Base-by-base conservation (phyloP, 2,113 vertebrate genomes). In the Gulo gulo region DNA sequence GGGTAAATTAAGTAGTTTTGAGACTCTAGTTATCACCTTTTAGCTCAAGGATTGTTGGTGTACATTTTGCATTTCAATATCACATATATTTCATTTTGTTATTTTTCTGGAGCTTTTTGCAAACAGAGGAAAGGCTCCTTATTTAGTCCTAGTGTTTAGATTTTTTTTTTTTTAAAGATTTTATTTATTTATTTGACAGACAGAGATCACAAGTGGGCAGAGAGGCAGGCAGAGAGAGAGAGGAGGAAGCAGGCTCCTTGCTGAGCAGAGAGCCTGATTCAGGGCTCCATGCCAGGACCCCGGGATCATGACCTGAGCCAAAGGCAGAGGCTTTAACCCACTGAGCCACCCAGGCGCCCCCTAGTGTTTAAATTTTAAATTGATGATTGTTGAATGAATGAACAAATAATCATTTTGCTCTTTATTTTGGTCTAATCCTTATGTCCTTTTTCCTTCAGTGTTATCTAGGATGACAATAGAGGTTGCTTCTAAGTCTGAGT, bases 381-480 rank as follows among this genome's bases (percentile, higher is more conserved):
- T n/a, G n/a, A 52, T 57, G 20, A 4, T 50, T 69, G 10, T n/a
- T 88, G 36, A 85, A 61, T 97, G 50, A 79, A 36, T 93, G 31
- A 91, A 93, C 34, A 92, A 65, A 11, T 45, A 42, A 36, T 50
- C 3, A 45, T 79, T 96, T 50, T 89, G 1, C 4, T 93, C 86
- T 78, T 88, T 47, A 57, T 82, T 31, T 42, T 83, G 84, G 76
- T 92, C 97, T 78, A 97, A 80, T 88, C 39, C 57, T 76, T 52
- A 36, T 36, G 8, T 95, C 24, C 86, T 90, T 74, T 94, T 88
- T 63, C 6, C 24, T n/a, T 87, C 76, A 95, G 1, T 92, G 71
- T 83, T 92, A 65, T 52, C 34, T 88, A 57, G 47, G 79, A 50
- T 83, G 52, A 80, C 52, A 87, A 12, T 8, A 74, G 69, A 94